Evolutionary conservation across 1,140 invertebrate genomes (phyloP), one percentile per base, ranked within the genome.

Genomic region (Lasioglossum baleicum): DNA sequence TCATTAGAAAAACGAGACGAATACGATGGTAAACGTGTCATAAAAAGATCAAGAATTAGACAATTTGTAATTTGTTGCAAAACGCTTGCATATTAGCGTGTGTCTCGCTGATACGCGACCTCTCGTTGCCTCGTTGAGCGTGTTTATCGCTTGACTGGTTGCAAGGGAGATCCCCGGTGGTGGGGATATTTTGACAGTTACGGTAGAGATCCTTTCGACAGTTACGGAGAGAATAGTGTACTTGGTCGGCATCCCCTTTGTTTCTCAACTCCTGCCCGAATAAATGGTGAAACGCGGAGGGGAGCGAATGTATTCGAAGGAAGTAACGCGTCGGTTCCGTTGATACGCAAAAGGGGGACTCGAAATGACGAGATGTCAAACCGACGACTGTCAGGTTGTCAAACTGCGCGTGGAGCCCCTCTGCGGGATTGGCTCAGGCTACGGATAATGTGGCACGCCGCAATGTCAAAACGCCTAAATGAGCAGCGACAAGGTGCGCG

Each of bases 401-500:
- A 48, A 64, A 63, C 69, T 31, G 42, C 42, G 65, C 72, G 26
- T 26, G 61, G 42, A 35, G 51, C 42, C 72, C 63, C 64, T 67
- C 56, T 48, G 51, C 53, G 60, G 80, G 31, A 26, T 15, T 51
- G 17, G 64, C 40, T 31, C 69, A 70, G 65, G 82, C 60, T 60
- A 69, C 60, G 66, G 40, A 51, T 84, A 85, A 84, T 85, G 82
- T 69, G 78, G 78, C 78, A 26, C 53, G 51, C 83, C 83, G 44
- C 78, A 70, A 48, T 48, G 83, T 85, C 83, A 85, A 85, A 85
- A 81, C 69, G 73, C 53, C 35, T 71, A 77, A 81, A 85, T 17
- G 58, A 81, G 40, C 64, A 74, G 44, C 63, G 78, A 76, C 72
- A 69, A 65, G 48, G 26, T 40, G 44, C 44, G 44, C 44, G 17